Conservation (phyloP, 1,140 invertebrate genomes). For the Steinernema feltiae region DNA sequence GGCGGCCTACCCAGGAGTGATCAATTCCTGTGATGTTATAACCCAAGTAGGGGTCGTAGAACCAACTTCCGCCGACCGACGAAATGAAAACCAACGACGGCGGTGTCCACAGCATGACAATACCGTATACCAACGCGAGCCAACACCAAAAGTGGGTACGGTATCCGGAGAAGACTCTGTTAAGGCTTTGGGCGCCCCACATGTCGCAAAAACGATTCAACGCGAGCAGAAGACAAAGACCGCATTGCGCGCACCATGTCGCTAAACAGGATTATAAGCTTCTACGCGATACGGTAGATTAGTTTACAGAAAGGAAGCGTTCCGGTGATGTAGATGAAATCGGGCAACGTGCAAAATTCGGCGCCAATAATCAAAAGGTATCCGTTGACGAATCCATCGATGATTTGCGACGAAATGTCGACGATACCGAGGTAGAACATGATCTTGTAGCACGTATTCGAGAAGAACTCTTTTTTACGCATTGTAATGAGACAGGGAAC, state of each 20-base stretch:
- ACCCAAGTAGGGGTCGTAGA: background rate
- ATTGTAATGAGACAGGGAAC: conserved; percentile 14
- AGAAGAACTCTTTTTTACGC: conserved; percentile 5
- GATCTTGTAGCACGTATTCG: conserved; percentile 14
- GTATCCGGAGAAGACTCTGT: background rate
- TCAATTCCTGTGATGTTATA: background rate
- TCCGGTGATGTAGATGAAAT: conserved; percentile 11
- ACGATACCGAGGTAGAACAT: conserved; percentile 22
- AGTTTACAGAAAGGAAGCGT: background rate
- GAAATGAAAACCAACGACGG: background rate
- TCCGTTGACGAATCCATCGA: conserved; percentile 5
- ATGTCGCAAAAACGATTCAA: background rate
- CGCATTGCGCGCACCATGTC: background rate
- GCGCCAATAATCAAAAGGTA: background rate
- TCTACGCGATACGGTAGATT: background rate
- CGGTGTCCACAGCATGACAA: background rate
- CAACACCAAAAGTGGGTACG: background rate
- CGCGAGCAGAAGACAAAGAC: background rate
- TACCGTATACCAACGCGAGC: background rate
- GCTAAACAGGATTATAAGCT: background rate
- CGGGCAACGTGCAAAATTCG: background rate
- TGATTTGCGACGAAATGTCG: background rate
- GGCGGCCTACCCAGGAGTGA: background rate
- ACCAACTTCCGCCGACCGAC: background rate
- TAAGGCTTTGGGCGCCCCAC: background rate